These are phyloP conservation scores for Lepus europaeus DNA, from an alignment of 2,113 vertebrate genomes.

Conservation along the genomic window DNA sequence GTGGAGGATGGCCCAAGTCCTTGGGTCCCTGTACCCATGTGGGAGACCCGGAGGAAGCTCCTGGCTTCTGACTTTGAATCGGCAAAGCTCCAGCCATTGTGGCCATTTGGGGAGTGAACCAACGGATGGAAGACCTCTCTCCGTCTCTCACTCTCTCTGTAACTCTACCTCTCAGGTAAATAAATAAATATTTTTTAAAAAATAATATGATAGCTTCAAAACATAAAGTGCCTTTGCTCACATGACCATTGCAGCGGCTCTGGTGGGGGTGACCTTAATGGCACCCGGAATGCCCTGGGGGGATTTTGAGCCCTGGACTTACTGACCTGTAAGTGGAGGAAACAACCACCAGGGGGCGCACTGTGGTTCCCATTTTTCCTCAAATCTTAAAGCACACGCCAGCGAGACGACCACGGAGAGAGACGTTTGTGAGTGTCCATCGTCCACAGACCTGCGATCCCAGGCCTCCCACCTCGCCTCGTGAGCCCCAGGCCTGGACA, in stretches of 20 bases:
- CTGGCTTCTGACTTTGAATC: too few species aligned
- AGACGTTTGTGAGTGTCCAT: neutral
- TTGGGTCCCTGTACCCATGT: too few species aligned
- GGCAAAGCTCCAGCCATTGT: too few species aligned
- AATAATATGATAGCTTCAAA: too few species aligned
- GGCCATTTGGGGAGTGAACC: too few species aligned
- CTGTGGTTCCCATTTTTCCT: neutral
- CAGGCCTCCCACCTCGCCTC: neutral
- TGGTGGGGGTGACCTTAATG: neutral
- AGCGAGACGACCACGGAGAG: neutral
- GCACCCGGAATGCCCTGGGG: neutral
- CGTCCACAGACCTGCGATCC: neutral
- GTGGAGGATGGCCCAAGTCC: too few species aligned
- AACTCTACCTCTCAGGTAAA: too few species aligned
- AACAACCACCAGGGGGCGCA: conserved; percentile 44
- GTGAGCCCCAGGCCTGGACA: neutral
- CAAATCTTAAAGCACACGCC: neutral
- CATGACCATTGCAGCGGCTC: neutral
- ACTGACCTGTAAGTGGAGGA: conserved; percentile 3
- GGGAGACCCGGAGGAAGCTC: too few species aligned
- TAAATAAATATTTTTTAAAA: too few species aligned
- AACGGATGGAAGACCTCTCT: too few species aligned
- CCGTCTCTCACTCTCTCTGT: too few species aligned
- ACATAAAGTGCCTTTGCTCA: neutral
- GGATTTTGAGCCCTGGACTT: neutral